Evolutionary conservation across 2,888 invertebrate genomes (phyloP), one percentile per base, ranked within the genome.

Genomic region (Automeris io): DNA sequence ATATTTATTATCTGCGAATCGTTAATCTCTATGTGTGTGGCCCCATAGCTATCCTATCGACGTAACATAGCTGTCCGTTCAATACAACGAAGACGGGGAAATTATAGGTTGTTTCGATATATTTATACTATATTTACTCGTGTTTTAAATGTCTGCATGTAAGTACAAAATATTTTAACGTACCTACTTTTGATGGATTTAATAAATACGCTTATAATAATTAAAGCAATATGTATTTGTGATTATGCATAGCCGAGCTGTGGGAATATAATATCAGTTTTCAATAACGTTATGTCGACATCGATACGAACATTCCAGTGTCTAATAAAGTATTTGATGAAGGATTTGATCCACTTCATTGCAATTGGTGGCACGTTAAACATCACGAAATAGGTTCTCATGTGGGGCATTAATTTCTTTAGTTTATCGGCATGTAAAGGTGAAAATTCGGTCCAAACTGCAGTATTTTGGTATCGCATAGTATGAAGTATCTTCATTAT

Each of bases 51-150:
- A 54, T 61, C 63, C 60, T 59, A 49, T 56, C 42, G 42, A 60
- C 46, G 47, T 59, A 73, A 69, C 69, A 54, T 66, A 65, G 62
- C 77, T 76, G 78, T 85, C 85, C 85, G 74, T 67, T 59, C 59
- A 62, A 76, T 65, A 83, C 85, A 86, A 85, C 85, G 85, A 86
- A 82, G 57, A 68, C 69, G 78, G 76, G 77, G 71, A 78, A 72
- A 59, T 63, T 78, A 21, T 29, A 76, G 83, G 83, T 82, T 81
- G 83, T 85, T 81, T 67, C 59, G 56, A 60, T 61, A 55, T 60
- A 52, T 33, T 45, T 41, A 53, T 51, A 47, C 13, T 26, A 26
- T 69, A 62, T 73, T 70, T 75, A 77, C 66, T 77, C 70, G 70
- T 77, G 70, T 75, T 63, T 55, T 76, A 72, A 63, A 64, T 70